A percentile compares a stretch with the other conserved stretches of the same genome.
These are phyloP conservation scores for Macrosoma leucophasiata DNA, from an alignment of 2,888 invertebrate genomes.

Conservation along the genomic window DNA sequence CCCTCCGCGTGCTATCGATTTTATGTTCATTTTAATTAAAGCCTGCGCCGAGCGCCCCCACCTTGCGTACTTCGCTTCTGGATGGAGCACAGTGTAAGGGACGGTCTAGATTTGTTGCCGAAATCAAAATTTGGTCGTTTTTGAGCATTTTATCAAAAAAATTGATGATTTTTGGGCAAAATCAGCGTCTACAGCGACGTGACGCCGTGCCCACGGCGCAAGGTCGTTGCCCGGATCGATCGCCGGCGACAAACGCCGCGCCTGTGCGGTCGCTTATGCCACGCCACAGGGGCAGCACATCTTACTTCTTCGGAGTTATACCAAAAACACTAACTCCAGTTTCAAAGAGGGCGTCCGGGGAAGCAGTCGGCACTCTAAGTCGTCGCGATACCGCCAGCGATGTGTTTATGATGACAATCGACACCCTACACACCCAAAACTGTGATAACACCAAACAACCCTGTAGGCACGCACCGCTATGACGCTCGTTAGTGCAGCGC, in stretches of 20 bases:
- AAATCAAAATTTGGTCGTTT: no score
- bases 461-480: constrained; percentile 26
- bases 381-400: constrained; percentile 35
- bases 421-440: constrained; percentile 32
- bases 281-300: constrained; percentile 41
- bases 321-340: constrained; percentile 50
- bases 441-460: constrained; percentile 46
- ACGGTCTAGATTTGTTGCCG: no score
- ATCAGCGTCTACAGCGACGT: constrained; percentile 24
- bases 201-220: constrained; percentile 39
- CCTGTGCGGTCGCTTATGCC: constrained; percentile 36
- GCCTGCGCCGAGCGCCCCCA: no score
- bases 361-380: constrained; percentile 51
- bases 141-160: constrained; percentile 7
- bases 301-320: constrained; percentile 42
- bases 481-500: constrained; percentile 6
- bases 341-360: constrained; percentile 51
- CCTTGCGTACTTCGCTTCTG: no score
- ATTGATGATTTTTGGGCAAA: constrained; percentile 14
- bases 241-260: constrained; percentile 39
- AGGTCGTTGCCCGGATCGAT: constrained; percentile 60
- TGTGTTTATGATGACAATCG: constrained; percentile 26
- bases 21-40: no score
- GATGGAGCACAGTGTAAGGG: no score
- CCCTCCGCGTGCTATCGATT: no score